A percentile compares a stretch with the other conserved stretches of the same genome.
These are phyloP conservation scores for Leiothrix lutea DNA, from an alignment of 2,113 vertebrate genomes.

Conservation along the genomic window DNA sequence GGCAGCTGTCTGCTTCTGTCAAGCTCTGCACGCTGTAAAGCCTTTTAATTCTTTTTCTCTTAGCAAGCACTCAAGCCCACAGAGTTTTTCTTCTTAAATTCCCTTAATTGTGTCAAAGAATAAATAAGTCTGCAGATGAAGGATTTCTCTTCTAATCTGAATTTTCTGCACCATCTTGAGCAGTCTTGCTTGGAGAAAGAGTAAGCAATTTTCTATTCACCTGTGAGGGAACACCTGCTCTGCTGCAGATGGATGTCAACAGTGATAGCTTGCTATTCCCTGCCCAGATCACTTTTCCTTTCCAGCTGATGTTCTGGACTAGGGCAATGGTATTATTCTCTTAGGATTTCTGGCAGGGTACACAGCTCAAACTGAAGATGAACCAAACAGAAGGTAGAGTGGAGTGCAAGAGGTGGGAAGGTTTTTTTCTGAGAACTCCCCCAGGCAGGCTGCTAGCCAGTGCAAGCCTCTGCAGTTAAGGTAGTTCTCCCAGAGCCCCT, in stretches of 20 bases:
- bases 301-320: background rate
- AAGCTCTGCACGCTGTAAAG: background rate
- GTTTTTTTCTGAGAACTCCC: background rate
- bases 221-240: background rate
- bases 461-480: background rate
- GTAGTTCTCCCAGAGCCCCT: background rate
- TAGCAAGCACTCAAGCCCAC: background rate
- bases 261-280: background rate
- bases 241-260: background rate
- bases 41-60: background rate
- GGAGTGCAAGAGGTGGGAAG: background rate
- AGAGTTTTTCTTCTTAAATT: background rate
- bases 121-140: background rate
- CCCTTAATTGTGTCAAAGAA: background rate
- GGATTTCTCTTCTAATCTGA: background rate
- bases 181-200: background rate
- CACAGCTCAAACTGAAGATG: background rate
- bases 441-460: background rate
- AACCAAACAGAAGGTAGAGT: background rate
- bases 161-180: background rate
- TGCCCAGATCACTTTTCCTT: background rate
- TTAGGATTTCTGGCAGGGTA: background rate
- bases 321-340: background rate
- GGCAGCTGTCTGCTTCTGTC: background rate
- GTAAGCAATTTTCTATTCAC: background rate